Evolutionary conservation across 1,140 invertebrate species (phyloP).

Genomic region (Drosophila saltans): DNA sequence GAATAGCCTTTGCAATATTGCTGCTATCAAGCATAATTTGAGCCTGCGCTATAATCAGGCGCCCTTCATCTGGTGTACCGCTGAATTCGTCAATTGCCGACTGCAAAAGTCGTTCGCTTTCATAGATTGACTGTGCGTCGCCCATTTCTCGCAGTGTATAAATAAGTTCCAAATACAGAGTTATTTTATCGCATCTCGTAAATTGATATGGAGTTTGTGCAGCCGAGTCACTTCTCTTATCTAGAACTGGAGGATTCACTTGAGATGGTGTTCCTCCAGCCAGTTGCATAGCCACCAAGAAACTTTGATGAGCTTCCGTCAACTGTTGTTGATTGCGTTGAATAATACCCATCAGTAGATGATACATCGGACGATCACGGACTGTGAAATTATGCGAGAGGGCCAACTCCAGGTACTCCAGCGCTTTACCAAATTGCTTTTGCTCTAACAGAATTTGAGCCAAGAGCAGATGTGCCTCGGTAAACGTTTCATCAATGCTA

Average conservation of each 20-base stretch:
- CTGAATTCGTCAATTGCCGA: constrained; percentile 90
- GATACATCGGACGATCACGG: constrained; percentile 94
- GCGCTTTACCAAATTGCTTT: constrained; percentile 90
- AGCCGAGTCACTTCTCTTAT: constrained; percentile 27
- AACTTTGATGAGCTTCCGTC: constrained; percentile 90
- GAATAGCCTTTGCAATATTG: constrained; percentile 92
- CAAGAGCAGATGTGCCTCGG: constrained; percentile 93
- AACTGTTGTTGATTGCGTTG: constrained; percentile 90
- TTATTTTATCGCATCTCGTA: constrained; percentile 91
- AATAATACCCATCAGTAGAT: constrained; percentile 93
- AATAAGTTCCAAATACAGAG: constrained; percentile 94
- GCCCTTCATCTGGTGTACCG: constrained; percentile 92
- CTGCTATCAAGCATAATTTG: constrained; percentile 92
- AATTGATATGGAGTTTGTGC: constrained; percentile 71
- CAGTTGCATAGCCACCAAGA: constrained; percentile 88
- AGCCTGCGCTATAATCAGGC: constrained; percentile 92
- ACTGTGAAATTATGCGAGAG: constrained; percentile 96
- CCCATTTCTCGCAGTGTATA: constrained; percentile 89
- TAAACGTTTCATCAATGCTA: constrained; percentile 89
- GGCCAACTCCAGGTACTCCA: constrained; percentile 93
- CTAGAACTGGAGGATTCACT: not conserved
- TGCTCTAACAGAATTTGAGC: constrained; percentile 92
- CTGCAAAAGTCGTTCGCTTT: constrained; percentile 91
- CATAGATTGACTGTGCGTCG: constrained; percentile 86
- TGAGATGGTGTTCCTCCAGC: constrained; percentile 61